phyloP scores from a whole-genome alignment of 2,888 invertebrate species.

The Drosophila pseudotalamancana region DNA sequence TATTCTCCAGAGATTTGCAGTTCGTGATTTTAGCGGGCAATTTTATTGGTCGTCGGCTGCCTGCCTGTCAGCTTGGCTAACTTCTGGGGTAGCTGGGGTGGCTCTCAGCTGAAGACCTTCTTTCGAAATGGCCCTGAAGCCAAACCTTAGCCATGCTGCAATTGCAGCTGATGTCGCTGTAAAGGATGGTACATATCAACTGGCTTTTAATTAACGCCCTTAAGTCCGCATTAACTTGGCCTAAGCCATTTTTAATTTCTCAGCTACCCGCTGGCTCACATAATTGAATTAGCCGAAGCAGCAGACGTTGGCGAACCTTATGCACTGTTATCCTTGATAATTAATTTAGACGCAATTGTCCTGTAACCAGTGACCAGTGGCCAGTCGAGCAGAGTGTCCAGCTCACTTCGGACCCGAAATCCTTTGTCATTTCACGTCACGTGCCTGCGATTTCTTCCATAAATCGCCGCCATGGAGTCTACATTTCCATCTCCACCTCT shows the following conservation, averaged over 20 bases:
- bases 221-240: constrained; percentile 77
- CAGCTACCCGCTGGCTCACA: constrained; percentile 46
- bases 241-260: constrained; percentile 80
- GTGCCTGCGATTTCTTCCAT: constrained; percentile 73
- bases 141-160: constrained; percentile 45
- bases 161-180: constrained; percentile 54
- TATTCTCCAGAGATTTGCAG: constrained; percentile 75
- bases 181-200: constrained; percentile 44
- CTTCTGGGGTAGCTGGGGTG: too few relatives aligned
- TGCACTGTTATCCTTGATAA: constrained; percentile 76
- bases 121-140: neutral
- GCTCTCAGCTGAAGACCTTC: neutral
- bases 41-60: constrained; percentile 50
- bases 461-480: constrained; percentile 67
- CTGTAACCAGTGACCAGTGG: constrained; percentile 22
- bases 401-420: constrained; percentile 35
- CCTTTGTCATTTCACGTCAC: constrained; percentile 69
- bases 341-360: constrained; percentile 78
- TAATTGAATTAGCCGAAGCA: constrained; percentile 72
- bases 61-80: neutral
- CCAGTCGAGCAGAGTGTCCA: neutral
- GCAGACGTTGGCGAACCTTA: constrained; percentile 52
- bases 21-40: constrained; percentile 72
- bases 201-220: constrained; percentile 78
- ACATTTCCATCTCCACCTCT: constrained; percentile 44